Evolutionary conservation across 2,113 vertebrate genomes (phyloP), one percentile per base, ranked within the genome.

Genomic region (Ophthalmotilapia sp.): DNA sequence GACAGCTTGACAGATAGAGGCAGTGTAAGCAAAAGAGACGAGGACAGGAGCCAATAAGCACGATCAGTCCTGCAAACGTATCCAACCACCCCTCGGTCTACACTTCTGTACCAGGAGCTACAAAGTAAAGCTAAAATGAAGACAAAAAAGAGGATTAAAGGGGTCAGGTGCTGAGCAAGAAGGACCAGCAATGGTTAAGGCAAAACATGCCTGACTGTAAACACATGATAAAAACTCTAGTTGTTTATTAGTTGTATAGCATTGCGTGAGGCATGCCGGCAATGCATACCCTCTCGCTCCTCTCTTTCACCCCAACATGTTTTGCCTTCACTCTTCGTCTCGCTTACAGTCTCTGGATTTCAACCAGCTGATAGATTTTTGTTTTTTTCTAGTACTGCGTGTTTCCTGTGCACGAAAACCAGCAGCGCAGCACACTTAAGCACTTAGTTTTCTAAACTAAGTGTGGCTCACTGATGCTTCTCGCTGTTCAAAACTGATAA

Each of bases 1-100:
- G 96, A 96, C 95, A 96, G 89, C 70, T 94, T 94, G 95, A 96
- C 90, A 83, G 88, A 95, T 95, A 83, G 84, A 82, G 91, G 58
- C 83, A 51, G 19, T 81, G 85, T 75, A 91, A 77, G 91, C 89
- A 85, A 88, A 93, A 89, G 80, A 73, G 77, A 83, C 8, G 49
- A 54, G 62, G 19, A 86, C 49, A 7, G 21, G 60, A 47, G 92
- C 85, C 84, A 84, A 81, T 36, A 62, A 65, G 31, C 31, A 53
- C 7, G 7, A 81, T 89, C 85, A 80, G 26, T 85, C 73, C 77
- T 55, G 29, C 6, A 8, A 60, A 75, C 9, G 68, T 60, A 82
- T 90, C 60, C 87, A 82, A 49, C 21, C 54, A 73, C 80, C 82
- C 42, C 47, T 89, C 55, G 58, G 55, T 21, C 49, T 55, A 79